Evolutionary conservation across 2,797 vertebrate genomes (phyloP), one percentile per base, ranked within the genome.

Genomic region (Crenuchus spilurus): DNA sequence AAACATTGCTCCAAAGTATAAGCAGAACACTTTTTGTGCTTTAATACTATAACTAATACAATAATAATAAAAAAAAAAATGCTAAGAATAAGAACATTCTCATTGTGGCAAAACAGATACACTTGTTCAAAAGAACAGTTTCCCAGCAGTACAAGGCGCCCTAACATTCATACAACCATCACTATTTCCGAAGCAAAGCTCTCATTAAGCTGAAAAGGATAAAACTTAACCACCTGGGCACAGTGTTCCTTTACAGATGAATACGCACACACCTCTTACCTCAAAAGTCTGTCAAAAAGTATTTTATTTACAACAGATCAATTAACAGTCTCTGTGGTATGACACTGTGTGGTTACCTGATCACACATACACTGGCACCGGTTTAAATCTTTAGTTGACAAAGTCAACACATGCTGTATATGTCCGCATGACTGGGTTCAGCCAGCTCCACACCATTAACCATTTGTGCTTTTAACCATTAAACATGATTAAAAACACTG

Each of bases 11-110:
- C 20, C 6, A 72, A 54, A 81, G 55, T 79, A 64, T 89, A 90
- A 84, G 82, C 85, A 91, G 87, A 87, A 90, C 33, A 87, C 81
- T 77, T 77, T 68, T 77, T 68, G 77, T 58, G 83, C 82, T 65
- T 60, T 74, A 90, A 92, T 89, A 77, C 64, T 91, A 84, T 89
- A 87, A 85, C 55, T 82, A 85, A 88, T 90, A 92, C 89, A 90
- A 24, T 55, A 10, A 3, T 28, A 24, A 6, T 14, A 24, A 35
- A 57, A 31, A 51, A 48, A 20, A 49, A 33, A 6, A 1, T 31
- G 8, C 8, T 18, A 46, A 1, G 9, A 54, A 52, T 35, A 39
- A 35, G 11, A 67, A 54, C 31, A 39, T 67, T 67, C 16, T 54
- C 22, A 4, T 30, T 14, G 5, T 31, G n/a, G 16, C 31, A 44